Evolutionary conservation across 2,113 vertebrate genomes (phyloP), one percentile per base, ranked within the genome.

Genomic region (Brachyistius frenatus): DNA sequence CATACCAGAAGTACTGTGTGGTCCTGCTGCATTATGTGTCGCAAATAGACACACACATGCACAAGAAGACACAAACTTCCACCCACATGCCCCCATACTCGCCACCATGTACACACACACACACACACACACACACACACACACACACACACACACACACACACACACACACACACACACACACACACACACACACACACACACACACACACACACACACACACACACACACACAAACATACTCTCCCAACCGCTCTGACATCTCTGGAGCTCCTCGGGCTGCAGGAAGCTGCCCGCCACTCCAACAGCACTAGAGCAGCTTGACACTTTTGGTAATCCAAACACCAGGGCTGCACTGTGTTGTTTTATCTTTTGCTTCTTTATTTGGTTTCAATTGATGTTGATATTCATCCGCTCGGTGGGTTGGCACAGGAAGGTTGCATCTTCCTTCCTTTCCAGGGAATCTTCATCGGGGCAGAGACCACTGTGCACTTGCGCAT

Each of bases 1-100:
- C 90, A 93, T 88, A 88, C 89, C 89, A 86, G 53, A 81, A 56
- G 66, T 68, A 80, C 76, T 86, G 84, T 90, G 90, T 66, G 87
- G 87, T 83, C 67, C 44, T 52, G 52, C 61, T 72, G 81, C 73
- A 76, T 83, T 90, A 64, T 76, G 86, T 81, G 70, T 88, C 86
- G 81, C 85, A 90, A 80, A 89, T 81, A 80, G 84, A 73, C 84
- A 61, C 6, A 13, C 66, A 85, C 55, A 73, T 37, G 64, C 33
- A 75, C 53, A 61, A 47, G 39, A 78, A 66, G n/a, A 80, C 31
- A 63, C 58, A 86, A 62, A 80, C 73, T 1, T 70, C 39, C 65
- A 74, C 69, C 57, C 75, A 65, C 58, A 70, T 36, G 31, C 62
- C 36, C 58, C 16, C 53, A 63, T 63, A 14, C 15, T 36, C 9